These are phyloP conservation scores for Eilema depressum DNA, from an alignment of 2,888 invertebrate species.

Conservation along the genomic window DNA sequence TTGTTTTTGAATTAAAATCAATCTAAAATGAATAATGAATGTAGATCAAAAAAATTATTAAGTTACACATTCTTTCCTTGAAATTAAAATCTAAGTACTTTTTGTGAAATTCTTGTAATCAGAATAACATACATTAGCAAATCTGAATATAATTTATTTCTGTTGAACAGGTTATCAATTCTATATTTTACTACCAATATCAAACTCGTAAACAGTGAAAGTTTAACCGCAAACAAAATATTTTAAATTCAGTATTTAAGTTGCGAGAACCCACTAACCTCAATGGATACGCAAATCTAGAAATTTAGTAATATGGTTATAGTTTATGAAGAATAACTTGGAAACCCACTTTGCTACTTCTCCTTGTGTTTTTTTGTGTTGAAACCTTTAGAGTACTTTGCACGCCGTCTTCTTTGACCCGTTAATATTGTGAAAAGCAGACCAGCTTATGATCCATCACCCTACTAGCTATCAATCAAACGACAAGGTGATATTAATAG, in stretches of 20 bases:
- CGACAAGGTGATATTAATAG: too few relatives aligned
- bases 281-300: constrained; percentile 62
- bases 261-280: constrained; percentile 54
- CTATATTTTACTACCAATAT: constrained; percentile 23
- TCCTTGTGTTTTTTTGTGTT: background rate
- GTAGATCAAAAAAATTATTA: background rate
- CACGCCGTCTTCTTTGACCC: too few relatives aligned
- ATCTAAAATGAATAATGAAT: background rate
- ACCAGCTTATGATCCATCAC: too few relatives aligned
- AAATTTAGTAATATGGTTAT: constrained; percentile 46
- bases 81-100: background rate
- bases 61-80: background rate
- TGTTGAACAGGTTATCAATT: constrained; percentile 19
- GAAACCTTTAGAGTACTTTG: too few relatives aligned
- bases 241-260: constrained; percentile 34
- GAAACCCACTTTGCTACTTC: constrained; percentile 15
- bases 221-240: constrained; percentile 23
- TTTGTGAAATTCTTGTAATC: background rate
- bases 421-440: too few relatives aligned
- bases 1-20: background rate
- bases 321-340: constrained; percentile 40
- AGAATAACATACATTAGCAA: background rate
- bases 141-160: constrained; percentile 1
- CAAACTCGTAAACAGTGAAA: constrained; percentile 23
- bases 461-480: too few relatives aligned